Conservation (phyloP, 2,797 vertebrate species). For the Tokudaia tokunoshimensis region DNA sequence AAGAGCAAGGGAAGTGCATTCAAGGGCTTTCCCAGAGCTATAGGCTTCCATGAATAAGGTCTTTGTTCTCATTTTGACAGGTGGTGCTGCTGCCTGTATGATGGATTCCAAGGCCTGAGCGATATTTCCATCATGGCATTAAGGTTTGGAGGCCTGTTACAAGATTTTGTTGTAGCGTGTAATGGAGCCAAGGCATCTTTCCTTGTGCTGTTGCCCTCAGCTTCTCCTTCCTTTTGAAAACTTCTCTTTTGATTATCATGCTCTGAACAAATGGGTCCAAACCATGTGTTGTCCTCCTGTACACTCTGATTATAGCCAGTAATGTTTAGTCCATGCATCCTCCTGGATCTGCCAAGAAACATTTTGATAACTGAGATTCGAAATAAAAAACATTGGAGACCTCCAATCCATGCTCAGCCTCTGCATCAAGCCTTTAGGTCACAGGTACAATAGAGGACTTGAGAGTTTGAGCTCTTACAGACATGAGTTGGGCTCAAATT, state of each 20-base stretch:
- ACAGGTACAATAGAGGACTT: neutral
- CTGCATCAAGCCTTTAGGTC: neutral
- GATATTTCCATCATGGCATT: neutral
- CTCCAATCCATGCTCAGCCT: neutral
- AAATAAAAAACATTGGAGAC: neutral
- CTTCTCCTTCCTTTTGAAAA: neutral
- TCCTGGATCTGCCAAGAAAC: neutral
- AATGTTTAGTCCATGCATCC: neutral
- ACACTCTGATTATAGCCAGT: neutral
- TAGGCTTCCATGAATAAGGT: neutral
- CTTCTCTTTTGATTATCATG: conserved; percentile 28
- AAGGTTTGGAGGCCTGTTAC: neutral
- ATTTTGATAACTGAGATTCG: neutral
- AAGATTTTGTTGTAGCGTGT: neutral
- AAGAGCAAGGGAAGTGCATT: neutral
- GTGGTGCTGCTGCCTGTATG: neutral
- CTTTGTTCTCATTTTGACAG: neutral
- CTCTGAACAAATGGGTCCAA: neutral
- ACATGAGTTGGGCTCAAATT: neutral
- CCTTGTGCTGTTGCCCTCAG: neutral
- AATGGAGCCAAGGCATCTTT: neutral
- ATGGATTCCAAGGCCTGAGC: neutral
- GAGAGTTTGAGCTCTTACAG: neutral
- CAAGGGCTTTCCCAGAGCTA: too few species aligned
- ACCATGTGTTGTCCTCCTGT: neutral